Evolutionary conservation across 2,113 vertebrate species (phyloP).

Genomic region (Callithrix jacchus): DNA sequence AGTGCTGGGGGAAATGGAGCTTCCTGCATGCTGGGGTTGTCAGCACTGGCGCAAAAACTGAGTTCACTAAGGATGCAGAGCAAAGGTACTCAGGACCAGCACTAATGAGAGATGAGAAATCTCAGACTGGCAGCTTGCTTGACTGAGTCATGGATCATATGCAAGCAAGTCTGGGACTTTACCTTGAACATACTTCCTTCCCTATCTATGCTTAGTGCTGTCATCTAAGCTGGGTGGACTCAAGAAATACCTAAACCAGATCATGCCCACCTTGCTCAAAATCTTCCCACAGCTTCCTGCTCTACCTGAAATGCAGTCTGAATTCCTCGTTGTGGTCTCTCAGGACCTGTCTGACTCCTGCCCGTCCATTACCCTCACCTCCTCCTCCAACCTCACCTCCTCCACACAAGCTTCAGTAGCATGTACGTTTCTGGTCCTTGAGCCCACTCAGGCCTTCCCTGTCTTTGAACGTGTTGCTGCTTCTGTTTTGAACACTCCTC

Average conservation of each 20-base stretch:
- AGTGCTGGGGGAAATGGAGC: neutral
- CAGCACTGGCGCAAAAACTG: neutral
- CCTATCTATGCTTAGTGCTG: no score
- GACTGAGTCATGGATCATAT: neutral
- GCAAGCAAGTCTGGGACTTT: neutral
- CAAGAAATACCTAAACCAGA: neutral
- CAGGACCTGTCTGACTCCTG: neutral
- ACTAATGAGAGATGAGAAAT: neutral
- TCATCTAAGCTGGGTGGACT: neutral
- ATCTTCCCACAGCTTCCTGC: neutral
- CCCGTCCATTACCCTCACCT: neutral
- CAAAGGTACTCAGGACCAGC: neutral
- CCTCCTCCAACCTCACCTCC: neutral
- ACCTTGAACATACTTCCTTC: neutral
- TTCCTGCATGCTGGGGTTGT: neutral
- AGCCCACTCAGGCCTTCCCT: neutral
- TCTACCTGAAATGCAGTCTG: neutral
- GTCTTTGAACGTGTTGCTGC: neutral
- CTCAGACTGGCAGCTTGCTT: neutral
- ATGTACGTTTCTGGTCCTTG: neutral
- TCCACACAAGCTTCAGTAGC: neutral
- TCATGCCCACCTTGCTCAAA: neutral
- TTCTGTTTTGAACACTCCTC: neutral
- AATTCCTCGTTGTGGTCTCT: neutral
- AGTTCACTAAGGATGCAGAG: neutral